phyloP scores from a whole-genome alignment of 2,797 vertebrate genomes.

The Periparus ater region DNA sequence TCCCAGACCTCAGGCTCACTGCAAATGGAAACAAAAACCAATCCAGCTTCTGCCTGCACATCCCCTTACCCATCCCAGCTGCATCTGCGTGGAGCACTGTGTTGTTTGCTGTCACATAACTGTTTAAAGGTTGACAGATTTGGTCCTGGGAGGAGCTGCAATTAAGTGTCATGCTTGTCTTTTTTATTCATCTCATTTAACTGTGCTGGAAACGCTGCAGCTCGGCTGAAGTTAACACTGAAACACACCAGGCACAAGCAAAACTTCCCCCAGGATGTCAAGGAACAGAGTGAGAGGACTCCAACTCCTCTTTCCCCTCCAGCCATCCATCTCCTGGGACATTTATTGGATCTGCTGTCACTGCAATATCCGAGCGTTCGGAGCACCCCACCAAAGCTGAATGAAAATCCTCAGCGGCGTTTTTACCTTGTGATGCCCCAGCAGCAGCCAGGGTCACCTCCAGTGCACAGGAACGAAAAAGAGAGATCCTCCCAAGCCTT shows the following conservation, averaged over 20 bases:
- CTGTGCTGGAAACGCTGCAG: neutral
- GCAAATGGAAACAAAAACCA: neutral
- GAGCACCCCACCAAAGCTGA: neutral
- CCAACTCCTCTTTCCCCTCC: neutral
- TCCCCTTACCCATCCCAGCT: neutral
- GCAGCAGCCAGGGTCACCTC: rapidly evolving
- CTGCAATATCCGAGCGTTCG: neutral
- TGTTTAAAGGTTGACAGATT: neutral
- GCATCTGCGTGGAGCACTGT: neutral
- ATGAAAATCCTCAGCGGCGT: neutral
- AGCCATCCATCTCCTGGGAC: neutral
- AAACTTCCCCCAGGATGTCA: neutral
- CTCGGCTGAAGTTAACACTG: neutral
- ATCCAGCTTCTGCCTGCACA: neutral
- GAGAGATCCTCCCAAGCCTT: neutral
- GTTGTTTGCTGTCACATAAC: neutral
- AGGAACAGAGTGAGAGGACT: neutral
- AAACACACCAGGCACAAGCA: neutral
- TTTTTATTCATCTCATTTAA: neutral
- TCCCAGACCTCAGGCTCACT: neutral
- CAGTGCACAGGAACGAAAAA: neutral
- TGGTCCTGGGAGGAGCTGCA: neutral
- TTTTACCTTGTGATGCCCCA: neutral
- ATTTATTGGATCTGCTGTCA: conserved; percentile 8
- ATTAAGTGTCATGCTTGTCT: neutral